These are phyloP conservation scores for Seriola rivoliana DNA, from an alignment of 2,113 vertebrate species.

Conservation along the genomic window DNA sequence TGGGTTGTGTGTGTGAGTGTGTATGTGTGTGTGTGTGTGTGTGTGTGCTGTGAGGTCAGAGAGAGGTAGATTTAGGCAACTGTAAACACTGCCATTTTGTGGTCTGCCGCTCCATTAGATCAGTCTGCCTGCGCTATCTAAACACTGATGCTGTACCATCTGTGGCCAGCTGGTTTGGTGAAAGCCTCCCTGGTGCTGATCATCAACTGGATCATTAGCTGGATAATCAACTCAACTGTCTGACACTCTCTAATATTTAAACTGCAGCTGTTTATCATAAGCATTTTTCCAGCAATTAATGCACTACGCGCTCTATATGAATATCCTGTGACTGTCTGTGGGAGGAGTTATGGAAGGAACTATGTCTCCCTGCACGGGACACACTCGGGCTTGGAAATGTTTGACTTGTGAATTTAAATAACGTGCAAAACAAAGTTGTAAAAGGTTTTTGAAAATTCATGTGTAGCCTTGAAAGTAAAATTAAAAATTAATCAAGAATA, in stretches of 20 bases:
- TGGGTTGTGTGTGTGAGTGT: neutral
- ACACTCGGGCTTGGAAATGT: neutral
- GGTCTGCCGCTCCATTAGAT: conserved; percentile 58
- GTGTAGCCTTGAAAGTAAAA: neutral
- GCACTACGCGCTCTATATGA: neutral
- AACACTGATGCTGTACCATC: conserved; percentile 60
- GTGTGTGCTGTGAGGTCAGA: conserved; percentile 43
- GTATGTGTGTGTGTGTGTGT: conserved; percentile 1
- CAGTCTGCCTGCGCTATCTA: conserved; percentile 43
- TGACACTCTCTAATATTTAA: conserved; percentile 39
- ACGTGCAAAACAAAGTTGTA: neutral
- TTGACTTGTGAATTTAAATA: neutral
- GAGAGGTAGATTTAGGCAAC: conserved; percentile 38
- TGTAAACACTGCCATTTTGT: conserved; percentile 66
- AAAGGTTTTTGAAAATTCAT: neutral
- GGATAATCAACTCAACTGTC: conserved; percentile 46
- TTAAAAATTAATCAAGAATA: neutral
- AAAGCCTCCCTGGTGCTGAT: conserved; percentile 41
- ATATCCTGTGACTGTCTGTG: neutral
- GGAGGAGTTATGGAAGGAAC: neutral
- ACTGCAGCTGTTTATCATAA: conserved; percentile 26
- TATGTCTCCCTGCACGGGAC: neutral
- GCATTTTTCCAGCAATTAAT: neutral
- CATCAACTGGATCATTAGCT: conserved; percentile 53
- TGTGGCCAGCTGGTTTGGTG: conserved; percentile 59